Percentiles rank a stretch among this genome's conserved stretches.
Evolutionary conservation across 2,888 invertebrate genomes (phyloP).

Genomic region (Sphaerophoria rueppellii): DNA sequence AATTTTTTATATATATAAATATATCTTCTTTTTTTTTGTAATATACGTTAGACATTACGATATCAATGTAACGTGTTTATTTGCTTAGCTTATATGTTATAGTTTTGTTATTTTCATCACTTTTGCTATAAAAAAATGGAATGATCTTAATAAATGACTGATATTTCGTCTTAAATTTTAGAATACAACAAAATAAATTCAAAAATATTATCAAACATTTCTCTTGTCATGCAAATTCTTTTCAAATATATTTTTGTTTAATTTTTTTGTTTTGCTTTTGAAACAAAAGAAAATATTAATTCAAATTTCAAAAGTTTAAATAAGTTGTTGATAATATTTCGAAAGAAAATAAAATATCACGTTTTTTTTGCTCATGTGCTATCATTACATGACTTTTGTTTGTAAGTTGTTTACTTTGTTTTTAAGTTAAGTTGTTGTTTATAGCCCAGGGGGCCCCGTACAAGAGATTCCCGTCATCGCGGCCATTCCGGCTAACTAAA

Average conservation of each 20-base stretch:
- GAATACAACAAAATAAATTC: slow-evolving; percentile 29
- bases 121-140: slow-evolving; percentile 74
- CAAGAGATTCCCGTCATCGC: too few species aligned
- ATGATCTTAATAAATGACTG: slow-evolving; percentile 76
- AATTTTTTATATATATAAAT: slow-evolving; percentile 63
- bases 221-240: slow-evolving; percentile 27
- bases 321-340: slow-evolving; percentile 48
- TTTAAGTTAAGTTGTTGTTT: slow-evolving; percentile 49
- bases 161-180: slow-evolving; percentile 67
- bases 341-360: slow-evolving; percentile 66
- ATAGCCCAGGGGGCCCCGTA: too few species aligned
- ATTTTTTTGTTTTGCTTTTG: slow-evolving; percentile 10
- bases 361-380: slow-evolving; percentile 63
- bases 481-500: too few species aligned
- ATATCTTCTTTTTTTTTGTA: slow-evolving; percentile 52
- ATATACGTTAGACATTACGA: slow-evolving; percentile 73
- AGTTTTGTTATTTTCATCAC: slow-evolving; percentile 55
- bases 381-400: slow-evolving; percentile 63
- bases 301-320: neutral
- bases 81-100: slow-evolving; percentile 54
- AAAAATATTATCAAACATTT: slow-evolving; percentile 17
- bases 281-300: slow-evolving; percentile 7
- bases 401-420: slow-evolving; percentile 25
- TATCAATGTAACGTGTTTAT: slow-evolving; percentile 65
- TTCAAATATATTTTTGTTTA: neutral